Conservation (phyloP, 92 coral and sea anemone species). For the Porites cylindrica region DNA sequence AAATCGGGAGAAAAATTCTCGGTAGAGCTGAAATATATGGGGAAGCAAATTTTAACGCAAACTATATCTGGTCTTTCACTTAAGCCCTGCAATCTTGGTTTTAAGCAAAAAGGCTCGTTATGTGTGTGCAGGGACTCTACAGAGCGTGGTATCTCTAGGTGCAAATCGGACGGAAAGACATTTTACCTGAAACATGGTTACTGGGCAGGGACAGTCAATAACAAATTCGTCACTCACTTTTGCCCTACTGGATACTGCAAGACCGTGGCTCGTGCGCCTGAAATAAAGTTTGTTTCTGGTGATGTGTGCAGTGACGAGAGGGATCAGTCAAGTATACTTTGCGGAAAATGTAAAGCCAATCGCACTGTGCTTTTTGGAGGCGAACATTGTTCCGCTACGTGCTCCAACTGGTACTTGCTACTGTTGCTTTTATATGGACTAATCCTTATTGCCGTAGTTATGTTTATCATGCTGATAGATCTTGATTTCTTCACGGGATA, state of each 20-base stretch:
- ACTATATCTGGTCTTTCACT: conserved; percentile 60
- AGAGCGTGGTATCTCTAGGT: conserved; percentile 72
- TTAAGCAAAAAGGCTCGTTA: conserved; percentile 32
- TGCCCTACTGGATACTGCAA: conserved; percentile 90
- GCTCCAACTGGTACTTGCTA: conserved; percentile 64
- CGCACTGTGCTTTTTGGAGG: conserved; percentile 71
- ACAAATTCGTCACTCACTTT: conserved; percentile 71
- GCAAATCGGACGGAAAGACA: conserved; percentile 70
- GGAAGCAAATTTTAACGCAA: conserved; percentile 62
- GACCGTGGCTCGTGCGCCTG: conserved; percentile 25
- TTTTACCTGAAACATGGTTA: conserved; percentile 82
- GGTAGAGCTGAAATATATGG: conserved; percentile 72
- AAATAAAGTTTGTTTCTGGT: conserved; percentile 25
- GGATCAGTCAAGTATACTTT: conserved; percentile 68
- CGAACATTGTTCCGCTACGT: conserved; percentile 64
- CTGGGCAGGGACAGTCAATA: conserved; percentile 88
- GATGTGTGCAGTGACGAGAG: conserved; percentile 73
- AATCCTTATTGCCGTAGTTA: conserved; percentile 56
- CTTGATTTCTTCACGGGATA: conserved; percentile 91
- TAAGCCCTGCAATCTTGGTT: conserved; percentile 85
- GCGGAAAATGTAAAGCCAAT: conserved; percentile 79
- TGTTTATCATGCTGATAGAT: conserved; percentile 72
- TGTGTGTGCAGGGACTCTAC: conserved; percentile 81
- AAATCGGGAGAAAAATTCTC: conserved; percentile 58
- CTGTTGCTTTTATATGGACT: conserved; percentile 60